These are phyloP conservation scores for Eremobia ochroleuca DNA, from an alignment of 2,888 invertebrate species.

Conservation along the genomic window DNA sequence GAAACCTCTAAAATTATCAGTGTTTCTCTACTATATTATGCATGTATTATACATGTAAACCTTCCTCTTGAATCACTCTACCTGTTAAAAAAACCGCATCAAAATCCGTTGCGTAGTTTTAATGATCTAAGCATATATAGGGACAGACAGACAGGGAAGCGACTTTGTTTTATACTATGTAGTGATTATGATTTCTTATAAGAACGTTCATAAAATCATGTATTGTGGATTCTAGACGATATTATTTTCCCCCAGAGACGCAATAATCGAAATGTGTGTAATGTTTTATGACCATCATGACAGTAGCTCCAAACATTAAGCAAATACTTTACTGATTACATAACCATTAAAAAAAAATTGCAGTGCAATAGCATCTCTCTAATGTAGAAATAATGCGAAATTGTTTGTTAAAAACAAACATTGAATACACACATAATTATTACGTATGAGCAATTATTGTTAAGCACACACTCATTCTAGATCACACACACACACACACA, in stretches of 20 bases:
- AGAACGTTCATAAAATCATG: not conserved
- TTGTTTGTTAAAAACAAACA: conserved; percentile 3
- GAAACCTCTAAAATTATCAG: too few species aligned
- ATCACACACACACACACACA: conserved; percentile 15
- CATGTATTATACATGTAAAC: too few species aligned
- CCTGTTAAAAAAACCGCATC: too few species aligned
- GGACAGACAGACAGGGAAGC: too few species aligned
- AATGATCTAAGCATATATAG: too few species aligned
- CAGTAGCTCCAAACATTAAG: not conserved
- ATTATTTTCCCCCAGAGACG: not conserved
- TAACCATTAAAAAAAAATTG: not conserved
- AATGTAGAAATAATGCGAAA: conserved; percentile 15
- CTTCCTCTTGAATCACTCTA: too few species aligned
- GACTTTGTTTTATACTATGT: too few species aligned
- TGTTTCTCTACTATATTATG: too few species aligned
- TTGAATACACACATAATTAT: not conserved
- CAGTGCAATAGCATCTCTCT: not conserved
- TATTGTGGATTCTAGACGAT: not conserved
- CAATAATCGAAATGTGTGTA: not conserved
- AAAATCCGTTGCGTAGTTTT: too few species aligned
- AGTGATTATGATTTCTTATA: too few species aligned
- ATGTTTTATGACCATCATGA: not conserved
- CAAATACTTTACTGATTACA: not conserved
- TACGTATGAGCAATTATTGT: conserved; percentile 25
- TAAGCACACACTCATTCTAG: conserved; percentile 2